Conservation (phyloP, 1,140 invertebrate species). For the Archegozetes longisetosus region DNA sequence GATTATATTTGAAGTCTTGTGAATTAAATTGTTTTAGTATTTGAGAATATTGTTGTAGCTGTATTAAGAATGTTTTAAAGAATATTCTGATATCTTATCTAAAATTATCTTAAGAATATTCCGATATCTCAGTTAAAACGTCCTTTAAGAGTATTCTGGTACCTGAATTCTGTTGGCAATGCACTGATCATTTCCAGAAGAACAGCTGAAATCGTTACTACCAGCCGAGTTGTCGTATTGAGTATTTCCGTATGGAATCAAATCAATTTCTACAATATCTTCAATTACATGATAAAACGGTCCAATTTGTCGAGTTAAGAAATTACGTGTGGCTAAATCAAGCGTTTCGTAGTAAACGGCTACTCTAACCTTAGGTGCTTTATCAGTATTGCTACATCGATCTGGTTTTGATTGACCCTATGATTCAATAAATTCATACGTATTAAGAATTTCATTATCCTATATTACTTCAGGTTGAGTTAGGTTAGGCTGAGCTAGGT, state of each 20-base stretch:
- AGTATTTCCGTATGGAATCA: slow-evolving; percentile 15
- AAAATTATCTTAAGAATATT: too few relatives aligned
- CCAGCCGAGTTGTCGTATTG: not conserved
- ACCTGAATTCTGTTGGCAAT: slow-evolving; percentile 10
- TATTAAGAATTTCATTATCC: too few relatives aligned
- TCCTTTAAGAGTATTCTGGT: too few relatives aligned
- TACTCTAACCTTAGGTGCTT: slow-evolving; percentile 8
- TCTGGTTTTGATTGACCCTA: too few relatives aligned
- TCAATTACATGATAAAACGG: slow-evolving; percentile 15
- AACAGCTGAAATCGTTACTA: not conserved
- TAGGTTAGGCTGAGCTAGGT: too few relatives aligned
- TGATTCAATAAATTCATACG: too few relatives aligned
- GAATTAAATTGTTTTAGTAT: not conserved
- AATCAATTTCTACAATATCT: slow-evolving; percentile 16
- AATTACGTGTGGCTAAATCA: not conserved
- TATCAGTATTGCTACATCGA: too few relatives aligned
- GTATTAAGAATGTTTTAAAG: too few relatives aligned
- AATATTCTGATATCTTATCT: too few relatives aligned
- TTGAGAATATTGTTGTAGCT: too few relatives aligned
- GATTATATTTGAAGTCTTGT: not conserved
- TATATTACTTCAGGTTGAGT: too few relatives aligned
- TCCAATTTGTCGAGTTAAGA: not conserved
- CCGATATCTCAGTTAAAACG: too few relatives aligned
- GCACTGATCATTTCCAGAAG: not conserved
- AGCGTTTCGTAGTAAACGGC: slow-evolving; percentile 8